phyloP scores from a whole-genome alignment of 1,140 invertebrate species.

The Geopemphigus sp. region DNA sequence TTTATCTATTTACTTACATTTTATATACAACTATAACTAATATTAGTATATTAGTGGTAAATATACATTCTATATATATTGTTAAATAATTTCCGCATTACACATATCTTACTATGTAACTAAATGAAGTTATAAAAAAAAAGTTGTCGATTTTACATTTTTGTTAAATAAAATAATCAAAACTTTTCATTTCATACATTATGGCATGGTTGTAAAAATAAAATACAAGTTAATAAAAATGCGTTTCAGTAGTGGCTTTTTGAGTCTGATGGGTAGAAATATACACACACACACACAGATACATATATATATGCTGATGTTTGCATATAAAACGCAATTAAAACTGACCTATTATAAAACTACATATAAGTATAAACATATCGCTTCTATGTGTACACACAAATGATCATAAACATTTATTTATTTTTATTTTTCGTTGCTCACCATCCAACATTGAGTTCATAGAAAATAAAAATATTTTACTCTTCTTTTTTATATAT shows the following conservation, averaged over 20 bases:
- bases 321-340: slow-evolving; percentile 18
- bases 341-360: slow-evolving; percentile 14
- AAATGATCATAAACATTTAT: slow-evolving; percentile 31
- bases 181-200: not conserved
- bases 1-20: not conserved
- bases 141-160: no score
- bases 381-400: not conserved
- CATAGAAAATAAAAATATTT: slow-evolving; percentile 41
- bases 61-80: no score
- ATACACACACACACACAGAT: no score
- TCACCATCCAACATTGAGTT: not conserved
- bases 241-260: not conserved
- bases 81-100: no score
- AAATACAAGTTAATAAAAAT: slow-evolving; percentile 7
- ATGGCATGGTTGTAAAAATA: not conserved
- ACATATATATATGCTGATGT: no score
- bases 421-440: slow-evolving; percentile 5
- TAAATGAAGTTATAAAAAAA: no score
- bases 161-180: no score
- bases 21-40: no score
- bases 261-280: not conserved
- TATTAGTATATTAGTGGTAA: no score
- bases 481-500: slow-evolving; percentile 18
- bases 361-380: no score
- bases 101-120: no score